Conservation (phyloP, 2,888 invertebrate genomes). For the Schizotus pectinicornis region DNA sequence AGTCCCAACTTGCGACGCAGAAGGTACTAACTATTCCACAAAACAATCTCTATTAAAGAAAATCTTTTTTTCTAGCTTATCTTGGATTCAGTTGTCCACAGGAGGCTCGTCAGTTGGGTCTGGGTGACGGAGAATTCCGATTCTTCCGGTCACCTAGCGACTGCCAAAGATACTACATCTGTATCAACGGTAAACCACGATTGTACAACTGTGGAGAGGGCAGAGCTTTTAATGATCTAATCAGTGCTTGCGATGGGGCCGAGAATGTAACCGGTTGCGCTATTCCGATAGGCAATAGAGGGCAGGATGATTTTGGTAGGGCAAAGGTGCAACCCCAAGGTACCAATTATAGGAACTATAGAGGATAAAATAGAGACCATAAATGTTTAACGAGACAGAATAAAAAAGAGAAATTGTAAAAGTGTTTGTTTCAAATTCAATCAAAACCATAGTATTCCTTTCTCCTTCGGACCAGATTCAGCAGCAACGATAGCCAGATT, state of each 20-base stretch:
- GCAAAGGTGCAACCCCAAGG: too few species aligned
- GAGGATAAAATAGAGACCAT: too few species aligned
- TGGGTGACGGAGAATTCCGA: constrained; percentile 59
- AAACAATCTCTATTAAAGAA: neutral
- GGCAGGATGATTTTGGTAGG: neutral
- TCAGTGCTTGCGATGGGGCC: constrained; percentile 74
- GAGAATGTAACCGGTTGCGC: constrained; percentile 81
- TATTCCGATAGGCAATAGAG: constrained; percentile 16
- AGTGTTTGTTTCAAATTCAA: too few species aligned
- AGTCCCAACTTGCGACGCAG: constrained; percentile 80
- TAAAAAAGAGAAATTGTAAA: too few species aligned
- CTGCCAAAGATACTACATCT: constrained; percentile 82
- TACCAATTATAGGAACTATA: too few species aligned
- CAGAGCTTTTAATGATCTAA: constrained; percentile 77
- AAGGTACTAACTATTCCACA: constrained; percentile 63
- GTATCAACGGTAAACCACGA: constrained; percentile 76
- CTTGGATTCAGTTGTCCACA: constrained; percentile 82
- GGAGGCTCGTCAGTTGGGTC: constrained; percentile 56
- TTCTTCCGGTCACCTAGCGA: constrained; percentile 67
- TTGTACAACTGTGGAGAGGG: constrained; percentile 78
- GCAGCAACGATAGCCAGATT: too few species aligned
- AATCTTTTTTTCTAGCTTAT: constrained; percentile 63
- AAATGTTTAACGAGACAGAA: too few species aligned
- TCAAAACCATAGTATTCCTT: too few species aligned
- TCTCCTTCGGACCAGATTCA: too few species aligned